Base-by-base conservation (phyloP, 2,888 invertebrate genomes). In the Euproctis similis region DNA sequence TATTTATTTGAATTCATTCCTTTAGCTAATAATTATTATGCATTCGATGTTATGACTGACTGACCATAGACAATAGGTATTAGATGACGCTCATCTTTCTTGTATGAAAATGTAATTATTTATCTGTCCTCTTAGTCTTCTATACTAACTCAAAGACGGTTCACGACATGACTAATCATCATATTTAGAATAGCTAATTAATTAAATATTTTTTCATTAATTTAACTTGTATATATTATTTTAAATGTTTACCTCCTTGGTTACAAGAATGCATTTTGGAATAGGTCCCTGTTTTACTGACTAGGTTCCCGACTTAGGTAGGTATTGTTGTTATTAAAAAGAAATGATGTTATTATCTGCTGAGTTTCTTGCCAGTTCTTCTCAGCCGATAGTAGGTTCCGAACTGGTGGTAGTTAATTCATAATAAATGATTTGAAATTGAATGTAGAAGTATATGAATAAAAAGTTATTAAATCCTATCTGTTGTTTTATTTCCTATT, bases 281-380 rank as follows among this genome's bases (percentile, higher is more conserved):
- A n/a, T n/a, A n/a, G n/a, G 18, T 9, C 31, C 35, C 34, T 8
- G 3, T 3, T 19, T 19, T 29, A 4, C 17, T n/a, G n/a, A 12
- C 3, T 30, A 39, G 46, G 27, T 27, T 42, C 48, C 42, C 22
- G 52, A 49, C 52, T 7, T 10, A 47, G 51, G 51, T 47, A 35
- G 14, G 14, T 6, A 4, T 14, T 14, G 4, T 11, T 21, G 6
- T 14, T 21, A 20, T 20, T 8, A 16, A 30, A 20, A 22, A 26
- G 17, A 19, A 4, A 23, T 26, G 19, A 3, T 32, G 28, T 17
- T 30, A 5, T 19, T 36, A 53, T 52, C 64, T 56, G 41, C 65
- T 75, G 80, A 78, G 80, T 80, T 80, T 80, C 76, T 78, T 78
- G 60, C 74, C 75, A 75, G 60, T 75, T 80, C 77, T 80, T 80